phyloP scores from a whole-genome alignment of 2,888 invertebrate species.

The Agrotis ipsilon region DNA sequence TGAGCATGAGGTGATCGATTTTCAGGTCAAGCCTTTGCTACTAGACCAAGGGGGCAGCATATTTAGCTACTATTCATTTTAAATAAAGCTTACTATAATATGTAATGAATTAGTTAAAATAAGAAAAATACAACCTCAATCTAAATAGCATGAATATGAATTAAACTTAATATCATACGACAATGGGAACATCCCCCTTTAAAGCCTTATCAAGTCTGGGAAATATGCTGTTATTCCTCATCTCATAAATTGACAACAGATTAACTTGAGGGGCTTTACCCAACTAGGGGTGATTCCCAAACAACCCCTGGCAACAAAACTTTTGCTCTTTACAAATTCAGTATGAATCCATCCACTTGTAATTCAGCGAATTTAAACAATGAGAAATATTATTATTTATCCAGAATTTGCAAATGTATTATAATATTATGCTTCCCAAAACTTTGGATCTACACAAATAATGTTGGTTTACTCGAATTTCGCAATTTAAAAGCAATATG shows the following conservation, averaged over 20 bases:
- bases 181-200: too few species aligned
- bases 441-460: conserved; percentile 44
- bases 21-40: too few species aligned
- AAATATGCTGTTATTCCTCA: conserved; percentile 16
- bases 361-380: conserved; percentile 46
- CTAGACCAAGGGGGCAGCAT: too few species aligned
- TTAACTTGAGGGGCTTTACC: conserved; percentile 24
- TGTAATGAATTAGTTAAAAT: too few species aligned
- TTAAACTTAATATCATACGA: neutral
- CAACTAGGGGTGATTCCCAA: conserved; percentile 19
- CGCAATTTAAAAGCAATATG: conserved; percentile 21
- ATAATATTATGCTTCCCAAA: conserved; percentile 61
- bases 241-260: conserved; percentile 25
- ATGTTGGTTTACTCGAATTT: conserved; percentile 29
- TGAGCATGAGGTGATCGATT: too few species aligned
- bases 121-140: too few species aligned
- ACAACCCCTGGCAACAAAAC: conserved; percentile 15
- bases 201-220: neutral
- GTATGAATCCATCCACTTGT: conserved; percentile 38
- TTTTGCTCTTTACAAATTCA: conserved; percentile 34
- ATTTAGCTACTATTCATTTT: too few species aligned
- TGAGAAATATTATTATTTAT: conserved; percentile 54
- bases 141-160: neutral
- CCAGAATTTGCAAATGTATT: conserved; percentile 60
- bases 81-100: too few species aligned